These are phyloP conservation scores for Pterocles orientalis DNA, from an alignment of 2,113 vertebrate genomes.

Conservation along the genomic window DNA sequence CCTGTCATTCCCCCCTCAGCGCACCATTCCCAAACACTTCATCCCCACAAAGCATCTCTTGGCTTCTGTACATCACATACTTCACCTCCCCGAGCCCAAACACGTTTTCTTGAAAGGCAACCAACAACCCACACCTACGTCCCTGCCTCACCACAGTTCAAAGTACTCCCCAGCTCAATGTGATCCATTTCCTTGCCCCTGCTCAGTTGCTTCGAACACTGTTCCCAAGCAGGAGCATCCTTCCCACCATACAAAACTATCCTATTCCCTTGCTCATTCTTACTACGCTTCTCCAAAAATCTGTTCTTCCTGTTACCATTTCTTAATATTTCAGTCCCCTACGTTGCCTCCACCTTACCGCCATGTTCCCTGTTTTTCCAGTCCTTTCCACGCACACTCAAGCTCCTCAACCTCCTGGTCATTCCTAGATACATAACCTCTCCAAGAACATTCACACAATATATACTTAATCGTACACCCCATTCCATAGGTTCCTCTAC, in stretches of 20 bases:
- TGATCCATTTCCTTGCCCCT: background rate
- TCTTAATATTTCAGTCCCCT: background rate
- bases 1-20: background rate
- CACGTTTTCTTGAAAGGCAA: background rate
- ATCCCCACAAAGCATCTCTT: background rate
- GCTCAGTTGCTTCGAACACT: background rate
- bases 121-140: background rate
- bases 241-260: background rate
- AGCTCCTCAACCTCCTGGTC: background rate
- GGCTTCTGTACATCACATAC: rapidly evolving
- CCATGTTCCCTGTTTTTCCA: background rate
- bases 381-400: background rate
- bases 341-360: rapidly evolving
- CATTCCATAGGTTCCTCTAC: background rate
- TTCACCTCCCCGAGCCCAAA: background rate
- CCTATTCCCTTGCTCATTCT: background rate
- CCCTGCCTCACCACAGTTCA: background rate
- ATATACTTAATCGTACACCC: background rate
- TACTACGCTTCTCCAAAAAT: background rate
- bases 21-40: background rate
- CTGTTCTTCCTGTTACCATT: background rate
- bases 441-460: background rate
- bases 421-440: background rate
- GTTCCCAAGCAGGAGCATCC: background rate
- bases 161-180: rapidly evolving